Evolutionary conservation across 2,113 vertebrate genomes (phyloP), one percentile per base, ranked within the genome.

Genomic region (Tauraco erythrolophus): DNA sequence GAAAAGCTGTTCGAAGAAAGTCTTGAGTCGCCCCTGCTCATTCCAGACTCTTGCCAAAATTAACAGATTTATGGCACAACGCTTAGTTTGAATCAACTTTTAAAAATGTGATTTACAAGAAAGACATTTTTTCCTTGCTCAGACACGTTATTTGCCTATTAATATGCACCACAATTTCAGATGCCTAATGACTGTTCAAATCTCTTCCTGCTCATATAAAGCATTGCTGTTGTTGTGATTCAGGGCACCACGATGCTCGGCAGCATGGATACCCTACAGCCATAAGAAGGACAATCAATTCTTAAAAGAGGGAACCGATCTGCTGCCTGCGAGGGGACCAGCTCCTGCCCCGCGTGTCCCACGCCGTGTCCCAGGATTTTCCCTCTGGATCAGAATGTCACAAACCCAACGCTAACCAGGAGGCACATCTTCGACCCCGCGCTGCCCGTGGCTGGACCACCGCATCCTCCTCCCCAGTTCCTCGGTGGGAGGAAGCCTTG

Each of bases 41-140:
- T 94, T 96, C 92, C 94, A 93, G 33, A 21, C 80, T 96, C 88
- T 88, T 97, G 96, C 98, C 98, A 98, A 96, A 96, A 97, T 97
- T 94, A 97, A 97, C 97, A 98, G 97, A 98, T 96, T 97, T 90
- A 96, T 95, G 97, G 98, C 98, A 94, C 95, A 50, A n/a, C 4
- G 2, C 92, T 91, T 91, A 84, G 95, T 96, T 97, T 96, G 97
- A 96, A 96, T 96, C 94, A 94, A 95, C 89, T 97, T 97, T 97
- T 89, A 19, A 88, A 95, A 94, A 96, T 92, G 97, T 92, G 91
- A 96, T 98, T 95, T 97, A 91, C 83, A 78, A 92, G 96, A 91
- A 84, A 91, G 96, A 92, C 97, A 81, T 92, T 94, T 91, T 90
- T 92, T 92, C 95, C 92, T 89, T 92, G 89, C 91, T 85, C 97